Conservation (phyloP, 2,888 invertebrate species). For the Charanyca ferruginea region DNA sequence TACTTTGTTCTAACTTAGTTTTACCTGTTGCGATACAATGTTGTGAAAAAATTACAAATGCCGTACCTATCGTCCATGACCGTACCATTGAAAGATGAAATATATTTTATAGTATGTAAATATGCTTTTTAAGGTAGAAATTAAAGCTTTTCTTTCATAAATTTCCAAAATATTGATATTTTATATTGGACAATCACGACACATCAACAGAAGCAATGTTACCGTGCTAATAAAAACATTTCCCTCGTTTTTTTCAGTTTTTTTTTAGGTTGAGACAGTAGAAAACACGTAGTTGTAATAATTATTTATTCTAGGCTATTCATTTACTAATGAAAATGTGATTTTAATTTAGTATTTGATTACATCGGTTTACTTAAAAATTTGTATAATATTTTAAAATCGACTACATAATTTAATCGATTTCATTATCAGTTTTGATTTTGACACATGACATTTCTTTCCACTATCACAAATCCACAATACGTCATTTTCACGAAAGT, state of each 20-base stretch:
- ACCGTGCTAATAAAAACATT: slow-evolving; percentile 72
- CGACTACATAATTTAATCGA: slow-evolving; percentile 39
- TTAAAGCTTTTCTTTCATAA: slow-evolving; percentile 87
- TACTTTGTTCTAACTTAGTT: slow-evolving; percentile 85
- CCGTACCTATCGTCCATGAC: slow-evolving; percentile 87
- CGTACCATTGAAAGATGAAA: slow-evolving; percentile 80
- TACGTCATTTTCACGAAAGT: slow-evolving; percentile 73
- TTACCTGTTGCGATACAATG: slow-evolving; percentile 84
- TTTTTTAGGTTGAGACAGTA: not conserved
- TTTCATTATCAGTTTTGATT: slow-evolving; percentile 49
- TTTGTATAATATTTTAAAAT: slow-evolving; percentile 3
- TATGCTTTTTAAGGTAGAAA: slow-evolving; percentile 76
- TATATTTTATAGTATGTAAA: slow-evolving; percentile 78
- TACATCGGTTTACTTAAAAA: not conserved
- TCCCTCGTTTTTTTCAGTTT: slow-evolving; percentile 56
- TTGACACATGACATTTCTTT: slow-evolving; percentile 58
- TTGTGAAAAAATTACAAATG: slow-evolving; percentile 70
- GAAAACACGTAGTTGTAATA: not conserved
- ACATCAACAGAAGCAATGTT: slow-evolving; percentile 89
- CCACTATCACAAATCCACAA: slow-evolving; percentile 37
- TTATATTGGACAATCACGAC: slow-evolving; percentile 89
- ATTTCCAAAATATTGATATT: slow-evolving; percentile 89
- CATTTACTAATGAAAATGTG: not conserved
- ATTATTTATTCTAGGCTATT: not conserved
- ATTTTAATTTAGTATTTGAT: not conserved